Base-by-base conservation (phyloP, 2,888 invertebrate genomes). In the Malachius bipustulatus region DNA sequence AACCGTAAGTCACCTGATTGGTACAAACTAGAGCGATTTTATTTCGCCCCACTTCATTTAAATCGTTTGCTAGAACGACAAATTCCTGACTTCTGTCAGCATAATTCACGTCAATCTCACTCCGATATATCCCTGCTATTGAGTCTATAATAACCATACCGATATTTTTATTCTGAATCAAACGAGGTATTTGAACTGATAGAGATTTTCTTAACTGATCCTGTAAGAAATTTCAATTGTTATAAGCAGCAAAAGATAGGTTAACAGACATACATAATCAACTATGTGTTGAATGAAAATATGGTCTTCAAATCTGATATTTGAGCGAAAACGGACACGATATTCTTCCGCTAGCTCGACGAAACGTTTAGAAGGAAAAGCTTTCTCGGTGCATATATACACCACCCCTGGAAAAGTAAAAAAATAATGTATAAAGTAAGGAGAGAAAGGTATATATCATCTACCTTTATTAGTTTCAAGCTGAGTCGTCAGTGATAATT, bases 321-420 rank as follows among this genome's bases (percentile, higher is more conserved):
- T 37, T 15, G 38, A 16, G 13, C 46, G 16, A 32, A 42, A 13
- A 48, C 54, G 47, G 48, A 63, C 42, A 46, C 59, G 32, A 38
- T 55, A 49, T 3, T 50, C 49, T 40, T 60, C 49, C 4, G 65
- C 55, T 16, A 75, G 56, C 51, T 81, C 71, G 35, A 70, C 59
- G 9, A 83, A 59, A 26, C 84, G 64, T 51, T 70, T 73, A 1
- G 73, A 71, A n/a, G 83, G 82, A 58, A 83, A 87, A 33, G 64
- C 59, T 56, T 79, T 77, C 65, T 87, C 85, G 1, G 87, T 87
- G 49, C 77, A 79, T 46, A 87, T 76, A 49, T 80, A 85, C 10
- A 80, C 69, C 33, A 73, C 73, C 13, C 55, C 61, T 60, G n/a
- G 24, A 19, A 19, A 19, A 19, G n/a, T n/a, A n/a, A n/a, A n/a